Conservation (phyloP, 1,140 invertebrate species). For the Saccostrea echinata region DNA sequence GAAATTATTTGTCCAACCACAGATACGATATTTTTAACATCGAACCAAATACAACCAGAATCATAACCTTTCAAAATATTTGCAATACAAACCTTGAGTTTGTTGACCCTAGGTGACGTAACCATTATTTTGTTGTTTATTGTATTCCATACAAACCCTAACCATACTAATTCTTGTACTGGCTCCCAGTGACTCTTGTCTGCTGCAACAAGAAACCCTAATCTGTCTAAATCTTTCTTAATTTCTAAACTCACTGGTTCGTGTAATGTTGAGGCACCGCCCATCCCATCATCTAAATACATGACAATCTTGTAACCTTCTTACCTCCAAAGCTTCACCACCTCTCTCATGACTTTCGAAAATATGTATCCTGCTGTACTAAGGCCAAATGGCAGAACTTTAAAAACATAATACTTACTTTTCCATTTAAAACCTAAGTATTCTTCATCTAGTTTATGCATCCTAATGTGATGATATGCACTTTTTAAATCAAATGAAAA, state of each 20-base stretch:
- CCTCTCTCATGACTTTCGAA: too few relatives aligned
- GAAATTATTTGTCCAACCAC: too few relatives aligned
- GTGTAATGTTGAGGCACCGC: background rate
- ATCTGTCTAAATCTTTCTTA: slow-evolving; percentile 10
- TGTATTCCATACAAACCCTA: slow-evolving; percentile 44
- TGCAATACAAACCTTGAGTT: background rate
- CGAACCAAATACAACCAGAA: background rate
- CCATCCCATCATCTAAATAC: slow-evolving; percentile 54
- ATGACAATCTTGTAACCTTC: slow-evolving; percentile 45
- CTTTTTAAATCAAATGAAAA: slow-evolving; percentile 50
- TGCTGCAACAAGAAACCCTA: slow-evolving; percentile 45
- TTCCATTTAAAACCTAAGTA: slow-evolving; percentile 39
- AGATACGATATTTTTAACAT: too few relatives aligned
- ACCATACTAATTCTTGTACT: slow-evolving; percentile 33
- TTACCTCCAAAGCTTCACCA: too few relatives aligned
- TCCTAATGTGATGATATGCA: slow-evolving; percentile 50
- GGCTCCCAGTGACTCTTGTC: slow-evolving; percentile 51
- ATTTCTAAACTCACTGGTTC: background rate
- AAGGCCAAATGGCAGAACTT: slow-evolving; percentile 50
- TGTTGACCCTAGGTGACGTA: slow-evolving; percentile 24
- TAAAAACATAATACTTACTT: slow-evolving; percentile 15
- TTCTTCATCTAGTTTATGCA: slow-evolving; percentile 27
- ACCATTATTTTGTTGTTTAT: slow-evolving; percentile 46
- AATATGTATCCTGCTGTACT: slow-evolving; percentile 51
- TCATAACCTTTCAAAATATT: slow-evolving; percentile 4